Evolutionary conservation across 2,888 invertebrate genomes (phyloP), one percentile per base, ranked within the genome.

Genomic region (Patella depressa): DNA sequence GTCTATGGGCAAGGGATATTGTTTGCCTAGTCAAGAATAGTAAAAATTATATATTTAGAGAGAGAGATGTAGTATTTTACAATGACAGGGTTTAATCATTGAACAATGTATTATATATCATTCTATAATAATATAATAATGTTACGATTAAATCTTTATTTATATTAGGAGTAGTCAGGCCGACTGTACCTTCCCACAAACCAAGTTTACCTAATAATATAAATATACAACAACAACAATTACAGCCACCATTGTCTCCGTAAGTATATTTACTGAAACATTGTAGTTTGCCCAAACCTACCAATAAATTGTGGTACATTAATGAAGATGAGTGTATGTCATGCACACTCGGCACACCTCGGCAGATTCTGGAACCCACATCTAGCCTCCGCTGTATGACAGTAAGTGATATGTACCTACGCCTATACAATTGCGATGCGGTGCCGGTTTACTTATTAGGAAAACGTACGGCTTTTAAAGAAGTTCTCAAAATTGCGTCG

Each of bases 111-210:
- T 34, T 53, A 73, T 34, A 29, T 34, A 9, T 65, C 74, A 17
- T 11, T 12, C 3, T 70, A 24, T 15, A n/a, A 29, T 12, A 54
- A 12, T 29, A 29, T 12, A 54, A 12, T 29, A 29, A 55, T 17
- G 15, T 59, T 4, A 74, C 74, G 54, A 73, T 5, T 53, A 45
- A 29, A 72, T 55, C 3, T n/a, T 69, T 53, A n/a, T 76, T 29
- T 17, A 53, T 74, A 53, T 5, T 76, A 81, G 83, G 81, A 72
- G 71, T 76, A 59, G 24, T 73, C 17, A 75, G 78, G 19, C 81
- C 83, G 14, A 80, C 83, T 59, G 78, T 81, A 29, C 80, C 80
- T 55, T 77, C 74, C 54, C 78, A 79, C 71, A 83, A 82, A 76
- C 81, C 82, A 54, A 71, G 73, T 29, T 71, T 19, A 71, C 29